Percentiles rank a stretch among this genome's conserved stretches.
These are phyloP conservation scores for Onychostoma macrolepis DNA, from an alignment of 2,113 vertebrate species.

Conservation along the genomic window DNA sequence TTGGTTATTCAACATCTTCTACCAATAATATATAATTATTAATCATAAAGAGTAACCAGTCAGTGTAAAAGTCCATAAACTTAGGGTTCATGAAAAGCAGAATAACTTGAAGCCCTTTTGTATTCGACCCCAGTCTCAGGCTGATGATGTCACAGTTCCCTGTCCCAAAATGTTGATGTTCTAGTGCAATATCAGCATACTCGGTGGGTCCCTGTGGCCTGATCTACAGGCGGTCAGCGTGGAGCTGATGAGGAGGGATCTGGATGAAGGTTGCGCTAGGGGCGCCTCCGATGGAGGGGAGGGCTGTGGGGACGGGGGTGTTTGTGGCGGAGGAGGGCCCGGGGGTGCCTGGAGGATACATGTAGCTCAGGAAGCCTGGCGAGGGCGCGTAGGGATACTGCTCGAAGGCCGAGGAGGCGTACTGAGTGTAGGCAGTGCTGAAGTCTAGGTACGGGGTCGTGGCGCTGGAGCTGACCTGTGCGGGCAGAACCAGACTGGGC, in stretches of 20 bases:
- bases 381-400: conserved; percentile 92
- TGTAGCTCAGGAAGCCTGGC: conserved; percentile 84
- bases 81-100: conserved; percentile 2
- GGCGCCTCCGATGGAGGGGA: conserved; percentile 62
- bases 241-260: conserved; percentile 88
- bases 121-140: conserved; percentile 52
- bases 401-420: conserved; percentile 85
- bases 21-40: conserved; percentile 54
- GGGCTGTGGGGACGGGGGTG: conserved; percentile 69
- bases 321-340: conserved; percentile 72
- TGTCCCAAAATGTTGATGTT: conserved; percentile 25
- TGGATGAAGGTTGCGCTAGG: conserved; percentile 83
- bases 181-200: conserved; percentile 26
- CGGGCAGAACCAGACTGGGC: conserved; percentile 89
- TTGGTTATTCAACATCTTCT: neutral
- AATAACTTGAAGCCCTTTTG: conserved; percentile 65
- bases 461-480: conserved; percentile 82
- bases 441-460: conserved; percentile 91
- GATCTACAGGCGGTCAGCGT: conserved; percentile 89
- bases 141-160: conserved; percentile 2
- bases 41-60: conserved; percentile 34
- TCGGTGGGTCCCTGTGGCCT: conserved; percentile 10
- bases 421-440: conserved; percentile 85
- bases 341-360: conserved; percentile 81
- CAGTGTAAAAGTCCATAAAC: neutral